Conservation (phyloP, 2,888 invertebrate species). For the Oligia latruncula region DNA sequence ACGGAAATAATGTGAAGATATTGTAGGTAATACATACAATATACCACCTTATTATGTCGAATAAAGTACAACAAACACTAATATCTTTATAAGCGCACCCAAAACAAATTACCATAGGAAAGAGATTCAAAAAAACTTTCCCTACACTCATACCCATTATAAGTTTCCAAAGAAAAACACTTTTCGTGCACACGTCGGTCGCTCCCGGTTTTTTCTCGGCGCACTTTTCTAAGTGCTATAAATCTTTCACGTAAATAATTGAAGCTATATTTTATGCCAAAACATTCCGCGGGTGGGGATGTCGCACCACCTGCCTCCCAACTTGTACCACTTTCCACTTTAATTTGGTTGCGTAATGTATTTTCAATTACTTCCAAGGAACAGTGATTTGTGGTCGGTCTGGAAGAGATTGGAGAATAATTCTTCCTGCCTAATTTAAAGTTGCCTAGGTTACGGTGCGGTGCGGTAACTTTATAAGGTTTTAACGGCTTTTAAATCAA, state of each 20-base stretch:
- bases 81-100: slow-evolving; percentile 86
- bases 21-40: slow-evolving; percentile 3
- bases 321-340: slow-evolving; percentile 90
- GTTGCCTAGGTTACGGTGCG: slow-evolving; percentile 71
- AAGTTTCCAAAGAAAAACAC: slow-evolving; percentile 90
- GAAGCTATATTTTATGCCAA: slow-evolving; percentile 91
- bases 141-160: slow-evolving; percentile 89
- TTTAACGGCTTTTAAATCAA: slow-evolving; percentile 50
- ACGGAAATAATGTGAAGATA: not conserved
- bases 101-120: slow-evolving; percentile 90
- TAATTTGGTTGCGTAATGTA: slow-evolving; percentile 91
- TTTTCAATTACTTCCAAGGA: slow-evolving; percentile 90
- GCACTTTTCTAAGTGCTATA: slow-evolving; percentile 90
- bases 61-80: slow-evolving; percentile 77
- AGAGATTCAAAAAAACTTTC: slow-evolving; percentile 88
- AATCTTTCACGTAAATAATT: slow-evolving; percentile 91
- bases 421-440: slow-evolving; percentile 86
- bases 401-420: slow-evolving; percentile 86
- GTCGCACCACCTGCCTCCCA: slow-evolving; percentile 88
- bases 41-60: slow-evolving; percentile 50
- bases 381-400: slow-evolving; percentile 88
- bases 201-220: slow-evolving; percentile 88
- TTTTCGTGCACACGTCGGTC: slow-evolving; percentile 89
- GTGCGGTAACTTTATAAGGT: slow-evolving; percentile 52
- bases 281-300: slow-evolving; percentile 88